These are phyloP conservation scores for Aplochiton taeniatus DNA, from an alignment of 2,797 vertebrate genomes.

Conservation along the genomic window DNA sequence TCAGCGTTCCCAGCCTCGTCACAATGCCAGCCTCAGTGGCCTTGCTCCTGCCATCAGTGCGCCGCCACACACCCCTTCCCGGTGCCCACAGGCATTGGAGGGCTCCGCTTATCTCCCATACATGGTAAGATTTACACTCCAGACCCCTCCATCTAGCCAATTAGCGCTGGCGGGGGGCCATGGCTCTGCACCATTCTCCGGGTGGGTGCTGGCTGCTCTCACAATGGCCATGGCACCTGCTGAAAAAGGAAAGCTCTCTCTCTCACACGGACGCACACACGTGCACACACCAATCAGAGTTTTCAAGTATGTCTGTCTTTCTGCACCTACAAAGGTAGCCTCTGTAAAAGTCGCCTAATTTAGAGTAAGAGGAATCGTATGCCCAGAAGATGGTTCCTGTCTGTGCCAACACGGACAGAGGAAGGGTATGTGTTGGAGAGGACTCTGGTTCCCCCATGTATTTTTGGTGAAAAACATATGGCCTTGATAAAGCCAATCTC, in stretches of 20 bases:
- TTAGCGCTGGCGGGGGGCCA: conserved; percentile 45
- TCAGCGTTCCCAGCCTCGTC: conserved; percentile 51
- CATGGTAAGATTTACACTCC: conserved; percentile 56
- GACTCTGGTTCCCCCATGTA: background rate
- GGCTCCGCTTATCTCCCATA: conserved; percentile 62
- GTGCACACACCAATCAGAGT: conserved; percentile 30
- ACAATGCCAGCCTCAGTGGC: conserved; percentile 69
- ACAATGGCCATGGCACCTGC: conserved; percentile 34
- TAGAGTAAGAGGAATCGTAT: conserved; percentile 11
- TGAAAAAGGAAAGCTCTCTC: background rate
- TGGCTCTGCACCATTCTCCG: conserved; percentile 6
- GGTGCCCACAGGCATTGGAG: conserved; percentile 51
- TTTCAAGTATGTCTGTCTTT: no score
- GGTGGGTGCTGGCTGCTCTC: conserved; percentile 15
- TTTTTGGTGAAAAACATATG: conserved; percentile 38
- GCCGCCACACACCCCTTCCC: conserved; percentile 19
- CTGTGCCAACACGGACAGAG: conserved; percentile 11
- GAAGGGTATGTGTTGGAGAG: conserved; percentile 3
- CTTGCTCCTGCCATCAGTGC: conserved; percentile 31
- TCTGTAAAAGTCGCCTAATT: background rate
- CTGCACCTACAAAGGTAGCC: no score
- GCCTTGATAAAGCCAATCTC: conserved; percentile 35
- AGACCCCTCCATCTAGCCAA: conserved; percentile 52
- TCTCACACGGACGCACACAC: conserved; percentile 34
- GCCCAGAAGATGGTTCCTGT: background rate